These are phyloP conservation scores for Archilochus colubris DNA, from an alignment of 2,113 vertebrate species.

Conservation along the genomic window DNA sequence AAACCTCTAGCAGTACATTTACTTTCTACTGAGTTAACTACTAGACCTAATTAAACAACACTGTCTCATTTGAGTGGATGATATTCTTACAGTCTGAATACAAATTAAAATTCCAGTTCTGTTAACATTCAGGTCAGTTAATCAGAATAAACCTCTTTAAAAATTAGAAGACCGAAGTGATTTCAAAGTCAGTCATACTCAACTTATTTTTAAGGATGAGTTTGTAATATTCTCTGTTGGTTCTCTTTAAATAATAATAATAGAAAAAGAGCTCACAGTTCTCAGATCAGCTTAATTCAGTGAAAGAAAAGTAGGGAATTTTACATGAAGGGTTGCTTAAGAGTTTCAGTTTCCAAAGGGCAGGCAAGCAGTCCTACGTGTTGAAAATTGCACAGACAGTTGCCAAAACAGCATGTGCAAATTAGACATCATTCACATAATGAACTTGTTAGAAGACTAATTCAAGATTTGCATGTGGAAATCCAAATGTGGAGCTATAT, in stretches of 20 bases:
- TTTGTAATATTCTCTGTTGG: conserved; percentile 30
- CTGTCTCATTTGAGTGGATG: conserved; percentile 68
- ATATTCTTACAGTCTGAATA: conserved; percentile 76
- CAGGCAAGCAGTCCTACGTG: conserved; percentile 47
- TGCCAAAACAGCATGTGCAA: conserved; percentile 70
- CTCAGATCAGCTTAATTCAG: conserved; percentile 39
- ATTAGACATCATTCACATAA: conserved; percentile 65
- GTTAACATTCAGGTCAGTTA: conserved; percentile 78
- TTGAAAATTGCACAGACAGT: conserved; percentile 61
- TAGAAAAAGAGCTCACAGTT: background rate
- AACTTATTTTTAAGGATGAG: conserved; percentile 27
- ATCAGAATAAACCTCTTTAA: conserved; percentile 73
- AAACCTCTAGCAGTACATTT: conserved; percentile 55
- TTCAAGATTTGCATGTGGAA: conserved; percentile 68
- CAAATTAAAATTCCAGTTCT: conserved; percentile 74
- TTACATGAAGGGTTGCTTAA: conserved; percentile 50
- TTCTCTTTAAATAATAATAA: conserved; percentile 17
- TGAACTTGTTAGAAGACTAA: conserved; percentile 69
- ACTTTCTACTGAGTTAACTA: conserved; percentile 76
- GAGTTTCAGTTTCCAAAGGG: conserved; percentile 55
- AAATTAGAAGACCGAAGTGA: conserved; percentile 72
- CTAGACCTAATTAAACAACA: conserved; percentile 82
- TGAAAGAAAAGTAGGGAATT: conserved; percentile 42
- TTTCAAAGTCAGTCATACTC: conserved; percentile 74
- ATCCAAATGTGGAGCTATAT: conserved; percentile 38